Conservation (phyloP, 92 coral and sea anemone species). For the Epizoanthus fatuus region DNA sequence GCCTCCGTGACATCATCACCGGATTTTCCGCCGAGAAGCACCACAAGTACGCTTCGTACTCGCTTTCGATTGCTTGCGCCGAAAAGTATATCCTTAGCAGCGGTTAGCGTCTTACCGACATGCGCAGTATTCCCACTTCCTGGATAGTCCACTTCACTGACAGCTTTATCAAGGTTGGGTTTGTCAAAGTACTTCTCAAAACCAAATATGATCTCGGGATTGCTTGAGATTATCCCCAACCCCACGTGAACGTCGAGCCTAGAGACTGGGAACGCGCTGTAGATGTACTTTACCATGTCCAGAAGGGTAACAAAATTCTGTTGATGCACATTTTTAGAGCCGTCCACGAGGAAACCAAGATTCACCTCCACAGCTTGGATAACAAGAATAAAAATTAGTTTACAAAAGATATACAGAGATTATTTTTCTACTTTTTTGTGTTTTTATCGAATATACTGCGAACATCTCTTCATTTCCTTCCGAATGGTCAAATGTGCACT, state of each 20-base stretch:
- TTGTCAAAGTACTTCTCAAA: constrained; percentile 84
- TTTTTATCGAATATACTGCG: neutral
- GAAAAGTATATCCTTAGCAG: constrained; percentile 74
- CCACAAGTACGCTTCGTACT: constrained; percentile 74
- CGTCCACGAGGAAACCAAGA: constrained; percentile 90
- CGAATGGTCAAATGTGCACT: no score
- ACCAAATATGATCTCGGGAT: constrained; percentile 74
- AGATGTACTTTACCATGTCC: constrained; percentile 83
- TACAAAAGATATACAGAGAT: neutral
- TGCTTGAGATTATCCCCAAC: constrained; percentile 77
- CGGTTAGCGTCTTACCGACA: constrained; percentile 76
- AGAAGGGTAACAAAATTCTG: constrained; percentile 75
- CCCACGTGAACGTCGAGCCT: constrained; percentile 80
- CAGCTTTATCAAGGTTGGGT: constrained; percentile 69
- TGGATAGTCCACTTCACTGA: constrained; percentile 76
- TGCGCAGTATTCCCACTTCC: constrained; percentile 67
- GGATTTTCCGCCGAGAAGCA: constrained; percentile 80
- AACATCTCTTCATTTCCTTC: no score
- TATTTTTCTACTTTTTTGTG: neutral
- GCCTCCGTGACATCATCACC: constrained; percentile 74
- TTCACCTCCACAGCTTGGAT: constrained; percentile 86
- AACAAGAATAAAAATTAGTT: neutral
- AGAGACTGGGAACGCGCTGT: constrained; percentile 85
- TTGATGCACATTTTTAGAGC: constrained; percentile 74
- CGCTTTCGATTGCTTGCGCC: constrained; percentile 70